Evolutionary conservation across 2,113 vertebrate species (phyloP).

Genomic region (Strix uralensis): DNA sequence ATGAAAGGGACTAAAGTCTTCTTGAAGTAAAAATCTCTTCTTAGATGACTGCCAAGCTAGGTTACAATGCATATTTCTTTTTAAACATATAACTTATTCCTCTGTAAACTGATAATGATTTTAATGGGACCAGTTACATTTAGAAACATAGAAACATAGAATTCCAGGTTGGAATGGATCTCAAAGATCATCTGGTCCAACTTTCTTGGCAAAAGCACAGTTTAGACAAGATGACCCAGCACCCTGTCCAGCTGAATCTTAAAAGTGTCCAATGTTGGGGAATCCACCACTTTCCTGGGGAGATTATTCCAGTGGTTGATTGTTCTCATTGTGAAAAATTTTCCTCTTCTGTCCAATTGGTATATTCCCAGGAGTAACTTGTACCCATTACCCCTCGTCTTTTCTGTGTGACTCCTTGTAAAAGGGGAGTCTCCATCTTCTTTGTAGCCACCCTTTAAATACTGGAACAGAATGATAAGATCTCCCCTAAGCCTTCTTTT

Average conservation of each 20-base stretch:
- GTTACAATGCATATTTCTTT: background rate
- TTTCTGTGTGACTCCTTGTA: background rate
- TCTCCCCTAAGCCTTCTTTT: background rate
- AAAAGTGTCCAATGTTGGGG: background rate
- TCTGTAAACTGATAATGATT: background rate
- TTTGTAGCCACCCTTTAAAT: background rate
- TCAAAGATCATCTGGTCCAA: too few relatives aligned
- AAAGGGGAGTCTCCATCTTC: background rate
- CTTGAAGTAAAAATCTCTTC: background rate
- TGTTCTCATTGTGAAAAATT: background rate
- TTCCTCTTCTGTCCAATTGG: background rate
- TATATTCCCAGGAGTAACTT: background rate
- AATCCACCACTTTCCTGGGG: background rate
- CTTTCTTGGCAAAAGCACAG: background rate
- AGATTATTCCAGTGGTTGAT: background rate
- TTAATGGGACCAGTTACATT: background rate
- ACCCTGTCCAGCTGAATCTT: background rate
- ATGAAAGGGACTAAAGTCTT: background rate
- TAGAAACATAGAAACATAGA: background rate
- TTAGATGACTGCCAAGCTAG: background rate
- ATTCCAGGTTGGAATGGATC: background rate
- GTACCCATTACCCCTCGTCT: background rate
- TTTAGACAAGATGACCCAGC: background rate
- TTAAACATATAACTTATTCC: background rate
- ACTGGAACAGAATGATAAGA: background rate